Evolutionary conservation across 64 coral and sea anemone genomes (phyloP), one percentile per base, ranked within the genome.

Genomic region (Exaiptasia diaphana): DNA sequence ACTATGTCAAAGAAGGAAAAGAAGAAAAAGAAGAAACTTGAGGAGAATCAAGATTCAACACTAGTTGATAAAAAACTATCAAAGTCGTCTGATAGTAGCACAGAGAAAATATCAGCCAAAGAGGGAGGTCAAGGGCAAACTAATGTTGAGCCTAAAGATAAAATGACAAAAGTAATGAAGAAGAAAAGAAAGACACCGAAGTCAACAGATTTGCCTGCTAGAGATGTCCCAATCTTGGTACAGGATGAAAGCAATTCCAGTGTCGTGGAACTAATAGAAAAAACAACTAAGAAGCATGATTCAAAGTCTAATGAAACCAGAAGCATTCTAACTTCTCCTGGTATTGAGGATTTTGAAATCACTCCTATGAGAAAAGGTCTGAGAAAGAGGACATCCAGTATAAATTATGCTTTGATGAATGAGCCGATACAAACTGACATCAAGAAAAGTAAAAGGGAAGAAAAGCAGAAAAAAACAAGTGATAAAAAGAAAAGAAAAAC

Each of bases 291-390:
- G 24, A 73, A 23, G 44, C 38, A 29, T 45, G 44, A 49, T 42
- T 23, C 38, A 18, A 22, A 40, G 3, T 9, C 38, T 5, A 17
- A n/a, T 35, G 5, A 21, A 17, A 7, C 34, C 34, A 44, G 13
- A 4, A 45, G 38, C 27, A 6, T 4, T 14, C 40, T 73, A 22
- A 73, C 20, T 17, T 73, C 69, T 5, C 44, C 69, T 9, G 69
- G 69, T 10, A 73, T 35, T 49, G 69, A 73, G 39, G 69, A 73
- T 49, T 73, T 73, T 48, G 69, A 73, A 17, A 25, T 49, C 38
- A 42, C 39, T 2, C 69, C 69, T 5, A 73, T 12, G 44, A 23
- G 69, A 49, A 42, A 18, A 4, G 69, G 69, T 28, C 69, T 73
- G 25, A 73, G 69, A 37, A 73, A 49, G 29, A 73, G 69, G 44